A percentile compares a stretch with the other conserved stretches of the same genome.
These are phyloP conservation scores for Nomada flava DNA, from an alignment of 2,888 invertebrate genomes.

Conservation along the genomic window DNA sequence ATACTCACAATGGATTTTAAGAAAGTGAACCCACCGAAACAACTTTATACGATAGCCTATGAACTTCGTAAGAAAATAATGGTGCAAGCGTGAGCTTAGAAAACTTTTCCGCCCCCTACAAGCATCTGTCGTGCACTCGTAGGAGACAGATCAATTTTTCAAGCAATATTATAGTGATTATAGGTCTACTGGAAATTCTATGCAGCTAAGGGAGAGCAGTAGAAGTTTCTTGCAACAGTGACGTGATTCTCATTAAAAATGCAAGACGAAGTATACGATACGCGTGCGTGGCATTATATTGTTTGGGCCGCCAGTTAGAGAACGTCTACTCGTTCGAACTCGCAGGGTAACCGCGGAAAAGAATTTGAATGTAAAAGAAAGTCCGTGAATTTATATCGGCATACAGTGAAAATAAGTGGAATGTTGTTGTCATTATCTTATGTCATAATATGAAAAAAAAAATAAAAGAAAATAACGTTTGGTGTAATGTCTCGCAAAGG, in stretches of 20 bases:
- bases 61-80: neutral
- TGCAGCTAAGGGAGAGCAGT: neutral
- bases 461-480: no score
- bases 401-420: no score
- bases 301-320: neutral
- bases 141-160: no score
- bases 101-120: no score
- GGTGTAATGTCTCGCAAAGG: no score
- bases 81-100: no score
- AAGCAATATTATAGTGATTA: neutral
- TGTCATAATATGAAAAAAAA: no score
- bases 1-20: no score
- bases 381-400: neutral
- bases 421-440: no score
- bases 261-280: neutral
- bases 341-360: neutral
- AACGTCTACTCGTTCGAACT: neutral
- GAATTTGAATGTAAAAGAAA: neutral
- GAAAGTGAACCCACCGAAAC: neutral
- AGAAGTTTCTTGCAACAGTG: neutral
- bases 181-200: neutral
- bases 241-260: conserved; percentile 23
- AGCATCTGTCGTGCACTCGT: no score
- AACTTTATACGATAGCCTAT: conserved; percentile 1
- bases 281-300: no score